Conservation (phyloP, 2,888 invertebrate species). For the Pristionchus mayeri region DNA sequence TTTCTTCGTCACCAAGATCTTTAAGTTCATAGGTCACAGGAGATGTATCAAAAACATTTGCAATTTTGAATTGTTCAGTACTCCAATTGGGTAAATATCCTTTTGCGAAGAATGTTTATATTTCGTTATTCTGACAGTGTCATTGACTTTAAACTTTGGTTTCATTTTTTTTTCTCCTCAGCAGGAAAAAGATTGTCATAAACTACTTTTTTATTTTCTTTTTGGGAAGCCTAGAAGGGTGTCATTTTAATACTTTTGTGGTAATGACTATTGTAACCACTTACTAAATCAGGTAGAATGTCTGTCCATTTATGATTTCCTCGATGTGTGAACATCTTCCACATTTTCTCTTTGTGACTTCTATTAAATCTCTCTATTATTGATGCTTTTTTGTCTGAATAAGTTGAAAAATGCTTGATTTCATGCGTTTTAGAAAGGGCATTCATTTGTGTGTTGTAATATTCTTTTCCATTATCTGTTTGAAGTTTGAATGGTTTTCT, state of each 20-base stretch:
- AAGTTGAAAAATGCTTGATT: conserved; percentile 49
- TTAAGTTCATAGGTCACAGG: conserved; percentile 41
- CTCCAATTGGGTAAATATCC: conserved; percentile 33
- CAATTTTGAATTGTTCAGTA: conserved; percentile 34
- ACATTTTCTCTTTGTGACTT: conserved; percentile 12
- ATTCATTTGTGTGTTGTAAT: conserved; percentile 56
- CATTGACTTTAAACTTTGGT: conserved; percentile 9
- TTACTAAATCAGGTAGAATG: conserved; percentile 56
- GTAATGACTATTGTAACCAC: conserved; percentile 61
- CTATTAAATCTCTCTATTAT: neutral
- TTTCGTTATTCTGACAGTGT: conserved; percentile 29
- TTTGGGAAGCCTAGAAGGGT: conserved; percentile 52
- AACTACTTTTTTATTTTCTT: conserved; percentile 46
- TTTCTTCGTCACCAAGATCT: conserved; percentile 56
- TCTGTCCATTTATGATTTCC: conserved; percentile 60
- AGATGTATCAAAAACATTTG: neutral
- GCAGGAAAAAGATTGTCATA: conserved; percentile 45
- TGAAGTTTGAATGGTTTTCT: conserved; percentile 40
- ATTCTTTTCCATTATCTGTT: conserved; percentile 63
- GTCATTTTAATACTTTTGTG: conserved; percentile 60
- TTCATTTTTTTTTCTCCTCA: conserved; percentile 14
- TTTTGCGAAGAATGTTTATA: neutral
- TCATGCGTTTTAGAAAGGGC: conserved; percentile 55
- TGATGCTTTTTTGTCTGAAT: neutral
- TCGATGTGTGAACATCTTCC: neutral